These are phyloP conservation scores for Graptemys geographica DNA, from an alignment of 2,797 vertebrate species.

Conservation along the genomic window DNA sequence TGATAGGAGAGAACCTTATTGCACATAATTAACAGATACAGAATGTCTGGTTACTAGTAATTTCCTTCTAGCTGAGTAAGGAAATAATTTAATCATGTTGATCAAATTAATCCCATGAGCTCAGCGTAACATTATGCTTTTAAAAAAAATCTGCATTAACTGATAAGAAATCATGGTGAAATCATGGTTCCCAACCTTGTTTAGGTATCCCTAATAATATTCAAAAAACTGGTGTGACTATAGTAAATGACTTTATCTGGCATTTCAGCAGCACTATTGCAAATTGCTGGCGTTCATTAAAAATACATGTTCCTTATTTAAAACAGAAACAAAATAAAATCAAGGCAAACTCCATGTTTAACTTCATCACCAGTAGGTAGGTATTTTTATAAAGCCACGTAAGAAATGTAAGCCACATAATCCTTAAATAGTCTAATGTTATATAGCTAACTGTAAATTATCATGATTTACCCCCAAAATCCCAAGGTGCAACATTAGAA, in stretches of 20 bases:
- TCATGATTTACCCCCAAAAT: constrained; percentile 19
- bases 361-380: not conserved
- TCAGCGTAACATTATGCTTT: constrained; percentile 86
- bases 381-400: not conserved
- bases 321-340: constrained; percentile 32
- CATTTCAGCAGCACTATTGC: constrained; percentile 52
- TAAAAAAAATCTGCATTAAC: constrained; percentile 78
- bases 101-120: constrained; percentile 92
- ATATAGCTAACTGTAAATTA: constrained; percentile 49
- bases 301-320: not conserved
- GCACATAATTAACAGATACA: constrained; percentile 88
- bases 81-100: constrained; percentile 95
- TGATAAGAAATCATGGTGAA: constrained; percentile 86
- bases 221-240: constrained; percentile 70
- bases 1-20: constrained; percentile 85
- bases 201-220: constrained; percentile 74
- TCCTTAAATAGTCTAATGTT: constrained; percentile 8
- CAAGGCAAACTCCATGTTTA: not conserved
- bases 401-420: not conserved
- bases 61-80: constrained; percentile 93
- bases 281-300: constrained; percentile 1
- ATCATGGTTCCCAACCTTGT: constrained; percentile 68
- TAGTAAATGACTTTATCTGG: constrained; percentile 66
- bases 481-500: constrained; percentile 49
- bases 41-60: constrained; percentile 92